Evolutionary conservation across 2,888 invertebrate genomes (phyloP).

Genomic region (Abscondita cerata): DNA sequence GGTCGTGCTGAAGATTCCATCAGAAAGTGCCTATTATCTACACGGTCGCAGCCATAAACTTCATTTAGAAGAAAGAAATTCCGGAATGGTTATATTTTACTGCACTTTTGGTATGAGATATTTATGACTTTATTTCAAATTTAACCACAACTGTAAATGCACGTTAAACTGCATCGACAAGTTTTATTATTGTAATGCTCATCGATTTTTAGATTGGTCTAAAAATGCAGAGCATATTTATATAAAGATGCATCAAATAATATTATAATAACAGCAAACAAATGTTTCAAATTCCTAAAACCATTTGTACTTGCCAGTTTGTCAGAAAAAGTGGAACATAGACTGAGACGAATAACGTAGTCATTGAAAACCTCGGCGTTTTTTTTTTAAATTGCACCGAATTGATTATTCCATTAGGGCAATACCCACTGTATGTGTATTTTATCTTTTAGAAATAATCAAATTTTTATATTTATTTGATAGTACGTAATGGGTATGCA

Average conservation of each 20-base stretch:
- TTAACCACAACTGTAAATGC: neutral
- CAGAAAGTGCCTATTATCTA: no score
- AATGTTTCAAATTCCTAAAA: constrained; percentile 15
- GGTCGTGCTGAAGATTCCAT: no score
- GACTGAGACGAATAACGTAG: constrained; percentile 8
- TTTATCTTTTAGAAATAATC: no score
- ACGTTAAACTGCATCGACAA: neutral
- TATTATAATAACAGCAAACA: constrained; percentile 19
- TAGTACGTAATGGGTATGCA: no score
- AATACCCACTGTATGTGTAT: no score
- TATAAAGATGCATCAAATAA: neutral
- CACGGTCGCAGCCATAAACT: no score
- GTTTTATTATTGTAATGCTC: neutral
- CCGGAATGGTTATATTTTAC: no score
- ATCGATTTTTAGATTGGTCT: neutral
- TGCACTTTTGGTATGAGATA: no score
- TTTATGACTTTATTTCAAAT: no score
- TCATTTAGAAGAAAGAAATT: no score
- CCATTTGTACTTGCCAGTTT: constrained; percentile 14
- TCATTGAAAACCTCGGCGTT: constrained; percentile 4
- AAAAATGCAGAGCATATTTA: neutral
- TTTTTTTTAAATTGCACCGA: neutral
- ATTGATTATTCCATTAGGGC: neutral
- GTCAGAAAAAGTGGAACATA: constrained; percentile 1
- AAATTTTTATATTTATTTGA: no score